phyloP scores from a whole-genome alignment of 2,797 vertebrate species.

The Xerus rutilus region DNA sequence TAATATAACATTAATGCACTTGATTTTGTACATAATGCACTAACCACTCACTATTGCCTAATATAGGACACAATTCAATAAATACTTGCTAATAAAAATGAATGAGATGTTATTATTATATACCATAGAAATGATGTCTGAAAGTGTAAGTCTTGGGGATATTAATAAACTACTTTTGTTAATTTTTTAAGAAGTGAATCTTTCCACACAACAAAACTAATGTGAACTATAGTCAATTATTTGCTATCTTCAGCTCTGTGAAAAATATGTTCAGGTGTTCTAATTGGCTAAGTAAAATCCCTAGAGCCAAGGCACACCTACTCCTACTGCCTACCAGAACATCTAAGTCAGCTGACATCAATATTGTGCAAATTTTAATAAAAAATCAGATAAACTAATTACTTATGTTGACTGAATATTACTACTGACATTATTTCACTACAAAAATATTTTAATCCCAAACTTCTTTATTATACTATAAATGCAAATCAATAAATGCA shows the following conservation, averaged over 20 bases:
- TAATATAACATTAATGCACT: not conserved
- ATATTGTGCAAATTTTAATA: not conserved
- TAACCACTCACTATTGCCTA: not conserved
- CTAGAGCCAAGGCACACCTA: not conserved
- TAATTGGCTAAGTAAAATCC: slow-evolving; percentile 27
- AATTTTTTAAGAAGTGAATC: slow-evolving; percentile 12
- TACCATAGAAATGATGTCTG: not conserved
- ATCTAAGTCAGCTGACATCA: not conserved
- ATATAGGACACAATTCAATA: not conserved
- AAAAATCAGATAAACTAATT: slow-evolving; percentile 41
- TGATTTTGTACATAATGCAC: not conserved
- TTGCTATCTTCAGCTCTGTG: not conserved
- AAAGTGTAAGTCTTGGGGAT: not conserved
- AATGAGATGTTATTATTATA: not conserved
- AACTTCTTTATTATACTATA: slow-evolving; percentile 13
- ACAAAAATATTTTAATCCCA: not conserved
- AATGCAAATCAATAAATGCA: slow-evolving; percentile 16
- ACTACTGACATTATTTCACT: slow-evolving; percentile 23
- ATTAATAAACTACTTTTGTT: not conserved
- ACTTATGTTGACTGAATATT: not conserved
- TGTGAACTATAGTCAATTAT: not conserved
- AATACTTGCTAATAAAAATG: not conserved
- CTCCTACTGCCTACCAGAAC: not conserved
- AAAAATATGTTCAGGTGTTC: not conserved
- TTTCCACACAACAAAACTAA: not conserved